Conservation (phyloP, 2,113 vertebrate genomes). For the Hirundichthys speculiger region DNA sequence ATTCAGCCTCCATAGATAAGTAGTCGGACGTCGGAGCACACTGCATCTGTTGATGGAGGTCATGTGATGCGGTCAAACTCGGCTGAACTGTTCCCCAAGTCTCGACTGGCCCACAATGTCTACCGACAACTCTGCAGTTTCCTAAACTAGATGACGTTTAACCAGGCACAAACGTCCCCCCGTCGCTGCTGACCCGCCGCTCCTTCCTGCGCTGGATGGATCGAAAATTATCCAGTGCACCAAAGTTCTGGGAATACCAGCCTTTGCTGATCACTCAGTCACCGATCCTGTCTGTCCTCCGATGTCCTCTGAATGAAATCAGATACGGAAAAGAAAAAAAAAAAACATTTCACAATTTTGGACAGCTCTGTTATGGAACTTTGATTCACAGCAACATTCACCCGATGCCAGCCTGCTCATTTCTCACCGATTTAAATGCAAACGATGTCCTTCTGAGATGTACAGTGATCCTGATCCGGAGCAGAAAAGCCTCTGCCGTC, state of each 20-base stretch:
- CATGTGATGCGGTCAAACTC: too few relatives aligned
- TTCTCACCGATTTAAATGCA: conserved; percentile 65
- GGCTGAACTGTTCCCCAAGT: too few relatives aligned
- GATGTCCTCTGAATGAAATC: neutral
- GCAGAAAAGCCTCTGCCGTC: conserved; percentile 41
- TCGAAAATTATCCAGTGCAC: too few relatives aligned
- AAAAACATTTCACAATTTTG: conserved; percentile 7
- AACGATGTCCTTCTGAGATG: conserved; percentile 49
- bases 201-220: neutral
- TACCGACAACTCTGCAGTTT: neutral
- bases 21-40: too few relatives aligned
- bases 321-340: neutral
- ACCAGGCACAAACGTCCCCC: too few relatives aligned
- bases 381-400: conserved; percentile 39
- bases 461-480: conserved; percentile 50
- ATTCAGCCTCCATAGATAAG: too few relatives aligned
- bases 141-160: neutral
- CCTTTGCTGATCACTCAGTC: neutral
- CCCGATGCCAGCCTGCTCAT: conserved; percentile 31
- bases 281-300: neutral
- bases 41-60: too few relatives aligned
- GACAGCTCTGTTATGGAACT: conserved; percentile 3
- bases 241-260: neutral
- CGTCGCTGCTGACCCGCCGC: neutral
- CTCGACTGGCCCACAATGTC: too few relatives aligned